Percentiles rank a stretch among this genome's conserved stretches.
Conservation (phyloP, 2,113 vertebrate genomes). For the Chloebia gouldiae region DNA sequence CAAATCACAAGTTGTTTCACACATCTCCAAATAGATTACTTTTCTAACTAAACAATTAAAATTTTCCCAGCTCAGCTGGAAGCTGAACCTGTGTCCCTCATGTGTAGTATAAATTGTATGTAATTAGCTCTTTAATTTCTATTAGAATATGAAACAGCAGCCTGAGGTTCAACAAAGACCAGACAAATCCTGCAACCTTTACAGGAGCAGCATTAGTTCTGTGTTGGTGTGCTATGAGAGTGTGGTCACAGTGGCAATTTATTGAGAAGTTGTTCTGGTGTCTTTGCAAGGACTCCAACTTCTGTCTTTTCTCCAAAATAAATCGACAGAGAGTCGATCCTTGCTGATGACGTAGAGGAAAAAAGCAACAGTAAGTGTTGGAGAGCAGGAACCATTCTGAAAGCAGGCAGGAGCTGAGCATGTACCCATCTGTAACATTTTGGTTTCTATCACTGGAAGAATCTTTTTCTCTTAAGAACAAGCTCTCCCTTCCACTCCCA, state of each 20-base stretch:
- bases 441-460: not conserved
- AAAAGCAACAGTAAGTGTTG: not conserved
- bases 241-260: not conserved
- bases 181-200: not conserved
- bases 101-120: not conserved
- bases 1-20: conserved; percentile 29
- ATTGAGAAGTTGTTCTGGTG: not conserved
- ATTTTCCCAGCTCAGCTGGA: conserved; percentile 31
- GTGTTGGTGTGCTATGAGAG: not conserved
- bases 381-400: not conserved
- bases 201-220: not conserved
- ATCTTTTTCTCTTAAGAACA: not conserved
- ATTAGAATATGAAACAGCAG: not conserved
- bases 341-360: not conserved
- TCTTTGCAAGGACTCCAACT: not conserved
- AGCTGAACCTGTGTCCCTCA: not conserved
- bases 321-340: not conserved
- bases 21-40: conserved; percentile 6
- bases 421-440: fast-evolving
- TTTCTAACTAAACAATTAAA: conserved; percentile 47
- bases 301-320: not conserved
- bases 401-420: not conserved
- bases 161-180: not conserved
- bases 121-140: conserved; percentile 45
- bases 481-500: not conserved